Conservation (phyloP, 2,797 vertebrate species). For the Chaunax sp. region DNA sequence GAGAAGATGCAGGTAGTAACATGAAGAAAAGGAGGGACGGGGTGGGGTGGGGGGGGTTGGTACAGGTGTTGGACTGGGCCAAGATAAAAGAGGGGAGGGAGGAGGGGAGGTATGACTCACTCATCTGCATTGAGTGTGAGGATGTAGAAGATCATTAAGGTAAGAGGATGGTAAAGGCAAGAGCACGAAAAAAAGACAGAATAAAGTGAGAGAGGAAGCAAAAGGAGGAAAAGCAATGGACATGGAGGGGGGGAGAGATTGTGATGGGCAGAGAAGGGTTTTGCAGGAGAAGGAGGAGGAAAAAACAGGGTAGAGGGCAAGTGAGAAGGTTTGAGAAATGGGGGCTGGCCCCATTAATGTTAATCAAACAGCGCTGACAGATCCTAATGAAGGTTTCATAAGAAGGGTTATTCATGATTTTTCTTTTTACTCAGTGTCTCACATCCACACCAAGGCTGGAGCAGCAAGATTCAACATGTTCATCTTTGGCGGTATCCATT, state of each 20-base stretch:
- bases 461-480: constrained; percentile 10
- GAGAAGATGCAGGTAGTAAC: no score
- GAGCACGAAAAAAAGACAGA: constrained; percentile 12
- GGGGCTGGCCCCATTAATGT: constrained; percentile 64
- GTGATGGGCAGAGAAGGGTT: constrained; percentile 4
- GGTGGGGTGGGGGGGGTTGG: constrained; percentile 1
- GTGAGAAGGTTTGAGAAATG: constrained; percentile 37
- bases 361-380: constrained; percentile 69
- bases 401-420: constrained; percentile 60
- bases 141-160: constrained; percentile 32
- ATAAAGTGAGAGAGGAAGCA: constrained; percentile 1
- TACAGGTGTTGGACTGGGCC: not conserved
- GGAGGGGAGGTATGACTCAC: not conserved
- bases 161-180: constrained; percentile 25
- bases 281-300: constrained; percentile 3
- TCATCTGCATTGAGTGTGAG: constrained; percentile 22
- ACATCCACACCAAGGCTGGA: constrained; percentile 14
- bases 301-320: not conserved
- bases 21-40: not conserved
- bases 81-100: not conserved
- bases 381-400: constrained; percentile 70
- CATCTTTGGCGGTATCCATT: constrained; percentile 12
- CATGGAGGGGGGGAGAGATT: not conserved
- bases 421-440: constrained; percentile 33
- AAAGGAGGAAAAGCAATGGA: constrained; percentile 1